A percentile compares a stretch with the other conserved stretches of the same genome.
Conservation (phyloP, 2,797 vertebrate genomes). For the Mormyrus proboscirostris region DNA sequence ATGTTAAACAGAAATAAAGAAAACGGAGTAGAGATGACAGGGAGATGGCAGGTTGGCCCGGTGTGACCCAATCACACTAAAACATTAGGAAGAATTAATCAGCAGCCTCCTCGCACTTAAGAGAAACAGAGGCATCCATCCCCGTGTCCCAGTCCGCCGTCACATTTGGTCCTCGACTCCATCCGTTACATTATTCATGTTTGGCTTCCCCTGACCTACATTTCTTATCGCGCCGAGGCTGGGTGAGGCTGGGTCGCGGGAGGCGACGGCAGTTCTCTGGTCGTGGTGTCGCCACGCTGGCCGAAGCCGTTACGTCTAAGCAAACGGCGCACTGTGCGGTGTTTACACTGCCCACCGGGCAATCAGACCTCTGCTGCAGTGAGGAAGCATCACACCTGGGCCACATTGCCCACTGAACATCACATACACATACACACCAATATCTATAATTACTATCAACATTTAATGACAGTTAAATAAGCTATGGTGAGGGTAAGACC, state of each 20-base stretch:
- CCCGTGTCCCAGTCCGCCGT: slow-evolving; percentile 34
- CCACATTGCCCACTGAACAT: background rate
- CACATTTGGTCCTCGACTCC: slow-evolving; percentile 59
- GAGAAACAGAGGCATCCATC: slow-evolving; percentile 43
- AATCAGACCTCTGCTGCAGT: background rate
- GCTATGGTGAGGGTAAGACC: background rate
- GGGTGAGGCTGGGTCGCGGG: slow-evolving; percentile 49
- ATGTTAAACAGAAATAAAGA: background rate
- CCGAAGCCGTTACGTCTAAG: background rate
- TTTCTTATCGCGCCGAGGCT: slow-evolving; percentile 45
- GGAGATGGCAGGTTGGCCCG: background rate
- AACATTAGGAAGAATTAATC: background rate
- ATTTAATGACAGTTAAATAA: background rate
- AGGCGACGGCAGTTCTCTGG: slow-evolving; percentile 19
- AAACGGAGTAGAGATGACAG: background rate
- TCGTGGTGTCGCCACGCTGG: background rate
- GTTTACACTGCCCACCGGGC: background rate
- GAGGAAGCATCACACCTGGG: background rate
- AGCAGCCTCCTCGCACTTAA: slow-evolving; percentile 22
- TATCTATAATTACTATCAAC: background rate
- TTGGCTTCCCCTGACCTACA: slow-evolving; percentile 62
- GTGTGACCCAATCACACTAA: background rate
- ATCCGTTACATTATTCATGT: slow-evolving; percentile 58
- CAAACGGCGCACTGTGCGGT: background rate
- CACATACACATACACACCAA: background rate